Base-by-base conservation (phyloP, 2,888 invertebrate species). In the Hypolimnas misippus region DNA sequence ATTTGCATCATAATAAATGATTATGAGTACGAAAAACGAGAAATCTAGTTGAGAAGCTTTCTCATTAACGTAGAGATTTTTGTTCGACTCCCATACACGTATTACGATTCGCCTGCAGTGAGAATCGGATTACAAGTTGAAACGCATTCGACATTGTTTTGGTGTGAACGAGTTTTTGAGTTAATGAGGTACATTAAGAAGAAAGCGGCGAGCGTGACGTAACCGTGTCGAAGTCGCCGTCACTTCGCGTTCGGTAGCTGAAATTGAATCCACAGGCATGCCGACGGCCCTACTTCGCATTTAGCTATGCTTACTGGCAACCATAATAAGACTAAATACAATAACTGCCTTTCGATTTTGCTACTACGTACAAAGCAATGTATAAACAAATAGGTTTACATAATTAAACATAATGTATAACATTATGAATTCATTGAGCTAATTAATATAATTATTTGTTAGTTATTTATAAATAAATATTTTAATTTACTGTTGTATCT, bases 221-320 rank as follows among this genome's bases (percentile, higher is more conserved):
- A 78, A 75, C 74, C 70, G 68, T 70, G 62, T 63, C 74, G 68
- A 71, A 69, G 57, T 56, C 62, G 61, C 58, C 56, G 54, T 61
- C 57, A 65, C 67, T 58, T 63, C 63, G 75, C 73, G 75, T 83
- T 82, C 82, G 79, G 81, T 86, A 78, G 84, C 85, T 83, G 88
- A 83, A 90, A 89, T 84, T 81, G 79, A 87, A 90, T 82, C 80
- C 75, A 72, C 75, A 76, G 73, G 86, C 89, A 90, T 88, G 89
- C 85, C 78, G 75, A 59, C 70, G 70, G 75, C 73, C 66, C 73
- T 68, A 75, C 70, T 66, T 69, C 64, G 77, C 84, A 67, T 87
- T 91, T 91, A 84, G 90, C 83, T 82, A 81, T 81, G 89, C 59
- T 63, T 63, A 46, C 21, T 50, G 25, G 25, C 56, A 42, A 57